These are phyloP conservation scores for Centropristis striata DNA, from an alignment of 2,113 vertebrate genomes.

Conservation along the genomic window DNA sequence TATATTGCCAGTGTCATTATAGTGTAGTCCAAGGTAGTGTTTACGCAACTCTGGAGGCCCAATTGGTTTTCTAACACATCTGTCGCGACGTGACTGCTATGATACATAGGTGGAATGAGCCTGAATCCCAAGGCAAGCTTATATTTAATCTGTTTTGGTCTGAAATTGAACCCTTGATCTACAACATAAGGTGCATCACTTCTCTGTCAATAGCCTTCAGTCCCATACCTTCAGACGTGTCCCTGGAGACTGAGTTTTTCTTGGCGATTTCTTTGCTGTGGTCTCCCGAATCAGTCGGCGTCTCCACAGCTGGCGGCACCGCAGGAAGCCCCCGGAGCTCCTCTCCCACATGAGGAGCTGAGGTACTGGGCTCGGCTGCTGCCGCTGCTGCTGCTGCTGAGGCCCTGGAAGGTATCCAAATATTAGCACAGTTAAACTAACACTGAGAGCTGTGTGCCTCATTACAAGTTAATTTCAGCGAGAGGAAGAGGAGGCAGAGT, in stretches of 20 bases:
- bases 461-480: conserved; percentile 61
- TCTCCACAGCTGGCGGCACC: conserved; percentile 26
- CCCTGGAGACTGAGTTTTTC: conserved; percentile 43
- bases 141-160: conserved; percentile 60
- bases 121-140: conserved; percentile 58
- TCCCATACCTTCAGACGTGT: conserved; percentile 76
- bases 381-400: conserved; percentile 33
- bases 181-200: conserved; percentile 49
- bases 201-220: conserved; percentile 57
- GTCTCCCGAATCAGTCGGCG: conserved; percentile 28
- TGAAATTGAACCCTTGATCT: conserved; percentile 62
- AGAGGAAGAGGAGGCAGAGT: conserved; percentile 64
- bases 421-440: conserved; percentile 63
- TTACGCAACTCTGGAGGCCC: conserved; percentile 57
- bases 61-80: conserved; percentile 65
- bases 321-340: conserved; percentile 32
- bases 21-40: conserved; percentile 30
- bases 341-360: conserved; percentile 36
- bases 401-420: conserved; percentile 69
- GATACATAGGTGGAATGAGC: conserved; percentile 57
- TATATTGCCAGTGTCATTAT: conserved; percentile 48
- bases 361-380: conserved; percentile 28
- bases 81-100: conserved; percentile 48
- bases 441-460: conserved; percentile 33
- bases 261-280: conserved; percentile 27